A percentile compares a stretch with the other conserved stretches of the same genome.
Conservation (phyloP, 2,797 vertebrate species). For the Melopsittacus undulatus region DNA sequence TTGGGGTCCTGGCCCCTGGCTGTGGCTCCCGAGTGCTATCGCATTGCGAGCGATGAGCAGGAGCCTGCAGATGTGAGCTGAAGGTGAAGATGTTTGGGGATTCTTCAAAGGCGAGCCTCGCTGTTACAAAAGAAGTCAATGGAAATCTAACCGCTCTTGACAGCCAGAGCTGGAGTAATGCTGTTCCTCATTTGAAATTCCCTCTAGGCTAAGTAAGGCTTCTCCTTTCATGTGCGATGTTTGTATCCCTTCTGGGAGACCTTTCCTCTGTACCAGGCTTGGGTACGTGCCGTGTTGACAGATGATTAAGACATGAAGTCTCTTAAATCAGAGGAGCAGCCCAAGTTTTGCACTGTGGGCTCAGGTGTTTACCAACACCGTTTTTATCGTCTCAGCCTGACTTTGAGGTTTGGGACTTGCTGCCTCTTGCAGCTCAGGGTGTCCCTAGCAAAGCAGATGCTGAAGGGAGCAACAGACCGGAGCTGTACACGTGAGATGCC, state of each 20-base stretch:
- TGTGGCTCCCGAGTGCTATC: not conserved
- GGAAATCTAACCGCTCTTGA: conserved; percentile 38
- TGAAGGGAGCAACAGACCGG: not conserved
- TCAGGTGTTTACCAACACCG: not conserved
- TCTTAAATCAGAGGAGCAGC: conserved; percentile 52
- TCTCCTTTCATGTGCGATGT: conserved; percentile 64
- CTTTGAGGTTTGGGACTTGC: not conserved
- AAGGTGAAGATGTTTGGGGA: conserved; percentile 41
- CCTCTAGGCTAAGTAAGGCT: conserved; percentile 60
- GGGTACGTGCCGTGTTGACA: conserved; percentile 23
- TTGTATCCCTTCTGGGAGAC: conserved; percentile 62
- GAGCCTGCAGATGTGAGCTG: not conserved
- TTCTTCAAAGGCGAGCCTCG: conserved; percentile 29
- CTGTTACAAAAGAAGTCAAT: conserved; percentile 41
- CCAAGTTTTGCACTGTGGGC: not conserved
- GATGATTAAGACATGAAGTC: conserved; percentile 72
- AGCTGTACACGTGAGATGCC: fast-evolving
- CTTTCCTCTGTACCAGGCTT: conserved; percentile 2
- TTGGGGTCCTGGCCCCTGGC: not conserved
- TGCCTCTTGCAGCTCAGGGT: not conserved
- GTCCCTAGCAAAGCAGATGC: not conserved
- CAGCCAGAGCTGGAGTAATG: conserved; percentile 38
- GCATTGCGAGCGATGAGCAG: not conserved
- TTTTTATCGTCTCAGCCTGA: not conserved
- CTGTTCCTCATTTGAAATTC: conserved; percentile 71